Evolutionary conservation across 2,113 vertebrate species (phyloP).

Genomic region (Cyphomyrus discorhynchus): DNA sequence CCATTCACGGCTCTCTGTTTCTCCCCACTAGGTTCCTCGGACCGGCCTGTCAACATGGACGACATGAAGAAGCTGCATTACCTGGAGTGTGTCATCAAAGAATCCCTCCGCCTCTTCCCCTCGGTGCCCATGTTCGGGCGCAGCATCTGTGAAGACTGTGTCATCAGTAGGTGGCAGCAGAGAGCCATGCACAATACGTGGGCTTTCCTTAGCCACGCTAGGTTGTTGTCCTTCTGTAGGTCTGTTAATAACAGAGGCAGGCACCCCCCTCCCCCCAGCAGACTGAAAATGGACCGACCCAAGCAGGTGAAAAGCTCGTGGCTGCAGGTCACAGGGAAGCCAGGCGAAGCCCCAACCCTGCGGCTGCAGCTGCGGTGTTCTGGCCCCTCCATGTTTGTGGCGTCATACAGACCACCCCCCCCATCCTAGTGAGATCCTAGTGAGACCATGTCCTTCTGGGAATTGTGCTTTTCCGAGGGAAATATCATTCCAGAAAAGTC

Average conservation of each 20-base stretch:
- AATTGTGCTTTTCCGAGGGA: background rate
- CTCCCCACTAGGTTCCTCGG: constrained; percentile 58
- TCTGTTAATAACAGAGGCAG: background rate
- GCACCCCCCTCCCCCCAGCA: background rate
- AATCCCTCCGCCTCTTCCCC: constrained; percentile 80
- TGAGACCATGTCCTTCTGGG: background rate
- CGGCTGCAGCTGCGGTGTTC: background rate
- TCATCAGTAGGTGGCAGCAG: constrained; percentile 63
- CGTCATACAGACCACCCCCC: background rate
- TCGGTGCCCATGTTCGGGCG: constrained; percentile 86
- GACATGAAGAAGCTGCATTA: constrained; percentile 85
- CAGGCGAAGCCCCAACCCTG: background rate
- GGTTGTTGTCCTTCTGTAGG: background rate
- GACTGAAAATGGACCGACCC: background rate
- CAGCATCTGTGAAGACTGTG: constrained; percentile 69
- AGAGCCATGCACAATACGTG: background rate
- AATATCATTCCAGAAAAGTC: background rate
- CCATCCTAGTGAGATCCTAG: background rate
- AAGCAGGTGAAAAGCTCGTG: background rate
- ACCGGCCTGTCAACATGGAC: constrained; percentile 59
- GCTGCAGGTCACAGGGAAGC: background rate
- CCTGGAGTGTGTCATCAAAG: constrained; percentile 87
- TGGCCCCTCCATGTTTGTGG: background rate
- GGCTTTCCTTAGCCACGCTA: background rate
- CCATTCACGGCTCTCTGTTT: background rate